These are phyloP conservation scores for Zaprionus obscuricornis DNA, from an alignment of 2,888 invertebrate species.

Conservation along the genomic window DNA sequence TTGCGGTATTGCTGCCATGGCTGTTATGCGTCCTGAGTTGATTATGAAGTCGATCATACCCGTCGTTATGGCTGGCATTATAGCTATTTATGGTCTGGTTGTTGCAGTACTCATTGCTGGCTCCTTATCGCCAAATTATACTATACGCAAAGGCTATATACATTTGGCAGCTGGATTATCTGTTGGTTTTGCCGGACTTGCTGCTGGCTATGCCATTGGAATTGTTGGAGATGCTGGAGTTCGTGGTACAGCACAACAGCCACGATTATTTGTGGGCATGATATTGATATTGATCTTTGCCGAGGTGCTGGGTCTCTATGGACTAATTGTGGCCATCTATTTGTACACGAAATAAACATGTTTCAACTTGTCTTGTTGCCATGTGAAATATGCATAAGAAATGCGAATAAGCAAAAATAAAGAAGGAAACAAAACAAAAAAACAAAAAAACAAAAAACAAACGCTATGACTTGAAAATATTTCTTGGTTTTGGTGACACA, in stretches of 20 bases:
- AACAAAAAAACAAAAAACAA: too few relatives aligned
- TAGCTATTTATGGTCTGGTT: constrained; percentile 99
- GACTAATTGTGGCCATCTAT: constrained; percentile 99
- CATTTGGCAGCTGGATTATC: constrained; percentile 98
- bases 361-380: neutral
- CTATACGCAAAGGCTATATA: constrained; percentile 93
- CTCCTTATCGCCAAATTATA: constrained; percentile 49
- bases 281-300: constrained; percentile 94
- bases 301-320: constrained; percentile 99
- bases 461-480: too few relatives aligned
- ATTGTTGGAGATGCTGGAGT: constrained; percentile 99
- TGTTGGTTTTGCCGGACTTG: constrained; percentile 98
- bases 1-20: constrained; percentile 92
- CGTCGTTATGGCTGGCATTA: constrained; percentile 99
- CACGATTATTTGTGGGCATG: constrained; percentile 86
- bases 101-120: constrained; percentile 98
- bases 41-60: constrained; percentile 96
- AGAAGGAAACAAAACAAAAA: too few relatives aligned
- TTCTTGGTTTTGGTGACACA: too few relatives aligned
- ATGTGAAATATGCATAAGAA: neutral
- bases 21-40: constrained; percentile 99
- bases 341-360: constrained; percentile 93
- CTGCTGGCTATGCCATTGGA: constrained; percentile 88
- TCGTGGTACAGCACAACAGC: constrained; percentile 99
- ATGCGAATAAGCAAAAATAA: too few relatives aligned